Conservation (phyloP, 2,888 invertebrate species). For the Oithona nana region DNA sequence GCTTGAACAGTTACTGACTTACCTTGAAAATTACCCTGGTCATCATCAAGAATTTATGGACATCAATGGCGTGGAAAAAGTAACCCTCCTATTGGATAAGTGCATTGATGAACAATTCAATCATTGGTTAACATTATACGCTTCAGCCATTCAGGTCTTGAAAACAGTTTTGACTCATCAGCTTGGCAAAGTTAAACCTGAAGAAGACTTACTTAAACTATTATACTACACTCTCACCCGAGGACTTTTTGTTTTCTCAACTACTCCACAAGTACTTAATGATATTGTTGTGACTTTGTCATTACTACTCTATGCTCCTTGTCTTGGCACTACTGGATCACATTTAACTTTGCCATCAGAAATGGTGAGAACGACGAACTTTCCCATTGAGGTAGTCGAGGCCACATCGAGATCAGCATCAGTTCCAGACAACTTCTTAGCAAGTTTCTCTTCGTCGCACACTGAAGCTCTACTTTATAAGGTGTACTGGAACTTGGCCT, state of each 20-base stretch:
- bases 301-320: not conserved
- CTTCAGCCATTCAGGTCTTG: not conserved
- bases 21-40: not conserved
- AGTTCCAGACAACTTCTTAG: not conserved
- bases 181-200: too few relatives aligned
- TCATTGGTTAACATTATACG: not conserved
- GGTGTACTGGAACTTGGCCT: not conserved
- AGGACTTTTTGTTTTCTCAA: not conserved
- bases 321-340: not conserved
- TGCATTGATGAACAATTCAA: not conserved
- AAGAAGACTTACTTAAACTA: not conserved
- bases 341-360: not conserved
- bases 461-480: too few relatives aligned
- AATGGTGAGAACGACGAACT: not conserved
- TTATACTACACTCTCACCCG: not conserved
- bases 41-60: not conserved
- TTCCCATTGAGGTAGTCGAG: not conserved
- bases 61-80: not conserved
- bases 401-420: too few relatives aligned
- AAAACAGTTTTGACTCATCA: not conserved
- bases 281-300: not conserved
- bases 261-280: too few relatives aligned
- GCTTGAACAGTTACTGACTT: not conserved
- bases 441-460: too few relatives aligned
- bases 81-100: not conserved